Conservation (phyloP, 2,113 vertebrate species). For the Helogale parvula region DNA sequence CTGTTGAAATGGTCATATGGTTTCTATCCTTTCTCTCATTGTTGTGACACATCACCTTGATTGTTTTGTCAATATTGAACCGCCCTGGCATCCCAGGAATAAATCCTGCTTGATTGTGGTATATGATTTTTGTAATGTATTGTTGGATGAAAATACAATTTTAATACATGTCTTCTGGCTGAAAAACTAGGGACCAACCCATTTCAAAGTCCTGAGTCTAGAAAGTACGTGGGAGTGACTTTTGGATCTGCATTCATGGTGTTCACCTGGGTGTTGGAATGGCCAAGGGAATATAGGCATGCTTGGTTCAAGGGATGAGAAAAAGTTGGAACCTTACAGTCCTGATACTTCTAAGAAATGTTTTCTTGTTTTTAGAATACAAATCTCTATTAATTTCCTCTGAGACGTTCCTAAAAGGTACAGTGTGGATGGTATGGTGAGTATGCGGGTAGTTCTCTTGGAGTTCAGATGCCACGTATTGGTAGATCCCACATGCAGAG, state of each 20-base stretch:
- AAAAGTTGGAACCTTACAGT: background rate
- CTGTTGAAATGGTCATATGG: background rate
- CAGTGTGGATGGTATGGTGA: background rate
- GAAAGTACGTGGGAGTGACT: background rate
- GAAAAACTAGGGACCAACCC: background rate
- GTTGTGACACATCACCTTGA: background rate
- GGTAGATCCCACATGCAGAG: background rate
- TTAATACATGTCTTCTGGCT: background rate
- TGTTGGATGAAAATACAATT: background rate
- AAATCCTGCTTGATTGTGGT: background rate
- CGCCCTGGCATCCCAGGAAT: background rate
- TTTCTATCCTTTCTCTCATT: background rate
- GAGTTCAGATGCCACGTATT: background rate
- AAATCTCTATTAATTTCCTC: constrained; percentile 13
- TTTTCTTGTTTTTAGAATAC: background rate
- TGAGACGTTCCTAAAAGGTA: background rate
- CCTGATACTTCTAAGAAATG: background rate
- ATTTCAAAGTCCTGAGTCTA: background rate
- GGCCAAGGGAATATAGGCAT: background rate
- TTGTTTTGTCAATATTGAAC: background rate
- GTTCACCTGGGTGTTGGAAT: background rate
- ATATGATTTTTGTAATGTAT: background rate
- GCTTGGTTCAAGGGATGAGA: background rate
- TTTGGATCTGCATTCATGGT: background rate
- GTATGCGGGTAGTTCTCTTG: background rate